Evolutionary conservation across 2,888 invertebrate genomes (phyloP).

Genomic region (Glomeris marginata): DNA sequence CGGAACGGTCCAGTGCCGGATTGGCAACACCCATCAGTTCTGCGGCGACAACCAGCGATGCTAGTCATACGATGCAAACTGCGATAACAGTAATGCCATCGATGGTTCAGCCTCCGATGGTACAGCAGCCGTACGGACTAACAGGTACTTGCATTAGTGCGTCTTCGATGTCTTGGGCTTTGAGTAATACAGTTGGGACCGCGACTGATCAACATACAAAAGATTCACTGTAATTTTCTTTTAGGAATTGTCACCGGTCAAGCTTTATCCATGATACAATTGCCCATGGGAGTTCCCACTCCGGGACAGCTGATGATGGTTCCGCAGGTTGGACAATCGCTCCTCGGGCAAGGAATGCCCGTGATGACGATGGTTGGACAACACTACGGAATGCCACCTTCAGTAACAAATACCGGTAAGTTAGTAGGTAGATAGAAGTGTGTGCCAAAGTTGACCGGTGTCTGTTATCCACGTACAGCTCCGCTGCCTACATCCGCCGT

Average conservation of each 20-base stretch:
- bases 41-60: not conserved
- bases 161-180: too few species aligned
- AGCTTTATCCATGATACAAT: slow-evolving; percentile 18
- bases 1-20: not conserved
- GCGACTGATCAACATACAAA: not conserved
- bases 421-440: too few species aligned
- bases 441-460: too few species aligned
- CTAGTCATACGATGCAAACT: too few species aligned
- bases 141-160: too few species aligned
- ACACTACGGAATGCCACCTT: slow-evolving; percentile 6
- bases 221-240: not conserved
- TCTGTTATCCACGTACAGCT: too few species aligned
- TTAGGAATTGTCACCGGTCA: slow-evolving; percentile 14
- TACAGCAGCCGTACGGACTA: not conserved
- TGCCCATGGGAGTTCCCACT: slow-evolving; percentile 20
- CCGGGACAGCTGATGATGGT: slow-evolving; percentile 19
- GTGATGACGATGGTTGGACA: slow-evolving; percentile 9
- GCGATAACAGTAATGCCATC: not conserved
- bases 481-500: too few species aligned
- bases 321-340: slow-evolving; percentile 14
- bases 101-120: slow-evolving; percentile 4
- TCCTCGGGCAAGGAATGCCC: slow-evolving; percentile 13
- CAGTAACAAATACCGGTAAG: too few species aligned
- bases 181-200: slow-evolving; percentile 7
- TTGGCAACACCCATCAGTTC: not conserved